Evolutionary conservation across 23 tunicate species (phyloP), one percentile per base, ranked within the genome.

Genomic region (Oikopleura vanhoeffeni): DNA sequence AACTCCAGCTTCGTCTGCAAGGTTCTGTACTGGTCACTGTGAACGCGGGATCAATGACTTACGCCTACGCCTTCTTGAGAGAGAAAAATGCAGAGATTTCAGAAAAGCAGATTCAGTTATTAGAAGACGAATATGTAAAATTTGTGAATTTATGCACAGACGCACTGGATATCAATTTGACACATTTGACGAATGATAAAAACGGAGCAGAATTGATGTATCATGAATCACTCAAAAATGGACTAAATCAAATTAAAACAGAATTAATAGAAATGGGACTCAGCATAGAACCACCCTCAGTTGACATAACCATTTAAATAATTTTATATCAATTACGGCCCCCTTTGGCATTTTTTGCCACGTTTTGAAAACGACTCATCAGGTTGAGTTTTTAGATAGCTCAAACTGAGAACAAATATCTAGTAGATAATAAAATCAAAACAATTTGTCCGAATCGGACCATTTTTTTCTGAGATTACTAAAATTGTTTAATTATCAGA

Each of bases 21-120:
- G 99, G 99, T 57, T 87, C 90, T 0, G 99, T 95, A 83, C 89
- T 85, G 41, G 96, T 57, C 38, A 85, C 87, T 91, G 99, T 95
- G 1, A 95, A 95, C 49, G 99, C 99, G 32, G 99, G 99, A 0
- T 92, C 99, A 40, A 91, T 95, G 39, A 90, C 96, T 13, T 95
- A 95, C 71, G 99, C 99, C n/a, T 85, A 86, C 67, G 91, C 96
- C 38, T 95, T 95, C 71, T 86, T 95, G 27, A 33, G 79, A 3
- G 3, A 33, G 3, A 4, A 30, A 18, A 32, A 18, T 28, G 79
- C 36, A 33, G 79, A 2, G 3, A 71, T 71, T 13, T 24, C 79
- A 2, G 36, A 33, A 18, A 33, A 71, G 3, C 34, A 71, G 27
- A 33, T 33, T 2, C 27, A 28, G 35, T 4, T 3, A 18, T 38